Percentiles rank a stretch among this genome's conserved stretches.
phyloP scores from a whole-genome alignment of 2,888 invertebrate genomes.

The Ochlodes sylvanus region DNA sequence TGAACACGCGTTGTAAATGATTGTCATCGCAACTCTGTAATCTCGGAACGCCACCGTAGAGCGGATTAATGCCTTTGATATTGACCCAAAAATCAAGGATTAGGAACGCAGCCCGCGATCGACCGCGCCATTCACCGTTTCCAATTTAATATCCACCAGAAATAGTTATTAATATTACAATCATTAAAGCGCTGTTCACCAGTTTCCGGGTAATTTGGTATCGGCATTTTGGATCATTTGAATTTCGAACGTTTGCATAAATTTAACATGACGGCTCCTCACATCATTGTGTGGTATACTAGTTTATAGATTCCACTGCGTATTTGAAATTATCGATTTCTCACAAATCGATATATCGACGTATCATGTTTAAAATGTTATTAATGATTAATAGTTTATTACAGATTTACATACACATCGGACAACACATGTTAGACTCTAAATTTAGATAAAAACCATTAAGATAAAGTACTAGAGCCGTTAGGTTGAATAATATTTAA shows the following conservation, averaged over 20 bases:
- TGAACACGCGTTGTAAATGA: constrained; percentile 36
- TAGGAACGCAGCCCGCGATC: constrained; percentile 43
- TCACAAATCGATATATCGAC: constrained; percentile 41
- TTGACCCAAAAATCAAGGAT: constrained; percentile 48
- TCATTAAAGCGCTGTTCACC: constrained; percentile 38
- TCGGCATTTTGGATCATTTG: constrained; percentile 29
- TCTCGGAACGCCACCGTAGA: constrained; percentile 26
- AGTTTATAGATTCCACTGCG: constrained; percentile 45
- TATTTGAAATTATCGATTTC: constrained; percentile 46
- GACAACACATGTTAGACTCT: constrained; percentile 41
- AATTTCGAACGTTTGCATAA: constrained; percentile 41
- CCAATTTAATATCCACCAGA: constrained; percentile 44
- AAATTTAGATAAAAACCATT: constrained; percentile 35
- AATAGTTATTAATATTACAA: constrained; percentile 41
- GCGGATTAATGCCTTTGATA: constrained; percentile 41
- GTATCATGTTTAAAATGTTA: constrained; percentile 46
- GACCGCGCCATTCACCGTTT: constrained; percentile 39
- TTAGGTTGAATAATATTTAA: too few species aligned
- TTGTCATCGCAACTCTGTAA: constrained; percentile 42
- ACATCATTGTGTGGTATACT: constrained; percentile 42
- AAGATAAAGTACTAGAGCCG: not conserved
- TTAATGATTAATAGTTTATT: constrained; percentile 50
- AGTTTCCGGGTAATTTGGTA: constrained; percentile 41
- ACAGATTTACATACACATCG: constrained; percentile 45
- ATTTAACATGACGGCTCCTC: constrained; percentile 40